A percentile compares a stretch with the other conserved stretches of the same genome.
These are phyloP conservation scores for Crambe crambe DNA, from an alignment of 37 sponge, comb jelly and placozoan genomes.

Conservation along the genomic window DNA sequence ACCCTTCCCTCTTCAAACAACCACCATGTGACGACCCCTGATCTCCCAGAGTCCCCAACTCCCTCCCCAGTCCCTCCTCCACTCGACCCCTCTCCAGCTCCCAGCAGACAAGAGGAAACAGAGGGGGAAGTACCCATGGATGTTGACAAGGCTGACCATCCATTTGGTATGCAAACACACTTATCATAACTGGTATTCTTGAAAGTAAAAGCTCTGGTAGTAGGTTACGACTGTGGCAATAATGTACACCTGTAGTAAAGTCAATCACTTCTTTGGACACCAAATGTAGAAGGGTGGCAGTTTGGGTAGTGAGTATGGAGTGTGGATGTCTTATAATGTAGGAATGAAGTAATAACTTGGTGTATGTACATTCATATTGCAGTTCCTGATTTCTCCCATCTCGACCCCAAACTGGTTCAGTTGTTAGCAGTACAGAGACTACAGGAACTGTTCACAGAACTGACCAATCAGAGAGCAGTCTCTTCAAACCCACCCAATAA, in stretches of 20 bases:
- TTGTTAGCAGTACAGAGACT: constrained; percentile 75
- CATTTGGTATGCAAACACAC: no score
- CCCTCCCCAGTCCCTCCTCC: background rate
- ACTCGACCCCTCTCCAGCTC: background rate
- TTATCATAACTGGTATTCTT: no score
- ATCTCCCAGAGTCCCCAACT: background rate
- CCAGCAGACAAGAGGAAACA: background rate
- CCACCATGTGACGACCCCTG: background rate
- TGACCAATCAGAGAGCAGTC: background rate
- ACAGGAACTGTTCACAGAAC: constrained; percentile 53
- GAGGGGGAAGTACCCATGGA: background rate
- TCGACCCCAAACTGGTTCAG: constrained; percentile 48
- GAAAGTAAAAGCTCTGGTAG: no score
- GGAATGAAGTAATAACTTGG: background rate
- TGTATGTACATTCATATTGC: background rate
- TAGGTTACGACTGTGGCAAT: no score
- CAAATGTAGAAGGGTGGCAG: no score
- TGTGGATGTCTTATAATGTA: background rate
- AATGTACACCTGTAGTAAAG: no score
- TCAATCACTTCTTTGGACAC: no score
- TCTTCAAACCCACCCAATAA: no score
- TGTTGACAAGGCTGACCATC: no score
- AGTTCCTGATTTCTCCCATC: constrained; percentile 65
- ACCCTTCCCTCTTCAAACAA: background rate
- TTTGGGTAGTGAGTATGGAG: background rate